Percentiles rank a stretch among this genome's conserved stretches.
phyloP scores from a whole-genome alignment of 2,797 vertebrate genomes.

The Xiphophorus birchmanni region DNA sequence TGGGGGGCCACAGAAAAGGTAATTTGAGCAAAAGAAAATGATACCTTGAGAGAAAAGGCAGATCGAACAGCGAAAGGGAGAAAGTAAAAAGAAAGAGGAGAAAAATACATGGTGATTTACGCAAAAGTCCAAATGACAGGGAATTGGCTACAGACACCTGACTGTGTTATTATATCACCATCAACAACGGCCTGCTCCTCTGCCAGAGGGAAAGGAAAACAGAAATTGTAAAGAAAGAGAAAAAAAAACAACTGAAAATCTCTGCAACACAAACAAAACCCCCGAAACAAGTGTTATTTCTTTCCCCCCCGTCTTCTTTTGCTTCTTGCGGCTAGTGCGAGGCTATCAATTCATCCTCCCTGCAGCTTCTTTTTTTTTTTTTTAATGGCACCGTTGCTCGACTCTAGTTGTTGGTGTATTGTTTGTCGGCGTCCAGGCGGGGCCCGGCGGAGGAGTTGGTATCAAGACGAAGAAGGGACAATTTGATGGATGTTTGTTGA shows the following conservation, averaged over 20 bases:
- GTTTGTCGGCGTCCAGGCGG: slow-evolving; percentile 72
- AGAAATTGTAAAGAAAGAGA: slow-evolving; percentile 57
- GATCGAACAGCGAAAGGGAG: slow-evolving; percentile 66
- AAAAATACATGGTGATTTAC: slow-evolving; percentile 82
- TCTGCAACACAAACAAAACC: slow-evolving; percentile 67
- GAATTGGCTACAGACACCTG: slow-evolving; percentile 79
- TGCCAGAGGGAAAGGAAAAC: slow-evolving; percentile 42
- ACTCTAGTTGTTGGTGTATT: slow-evolving; percentile 68
- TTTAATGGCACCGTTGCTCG: slow-evolving; percentile 51
- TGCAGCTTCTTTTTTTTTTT: slow-evolving; percentile 8
- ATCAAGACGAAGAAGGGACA: slow-evolving; percentile 85
- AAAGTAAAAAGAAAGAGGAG: slow-evolving; percentile 67
- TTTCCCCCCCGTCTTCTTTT: slow-evolving; percentile 36
- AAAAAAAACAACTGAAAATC: slow-evolving; percentile 66
- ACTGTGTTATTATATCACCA: slow-evolving; percentile 86
- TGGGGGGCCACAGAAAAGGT: slow-evolving; percentile 78
- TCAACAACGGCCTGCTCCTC: slow-evolving; percentile 72
- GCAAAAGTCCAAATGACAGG: slow-evolving; percentile 83
- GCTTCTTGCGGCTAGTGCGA: slow-evolving; percentile 44
- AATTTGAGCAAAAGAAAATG: slow-evolving; percentile 85
- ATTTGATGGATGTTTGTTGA: slow-evolving; percentile 99
- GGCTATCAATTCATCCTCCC: slow-evolving; percentile 73
- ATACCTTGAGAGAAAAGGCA: slow-evolving; percentile 66
- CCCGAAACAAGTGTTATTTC: slow-evolving; percentile 42
- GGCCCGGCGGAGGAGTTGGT: slow-evolving; percentile 69